Percentiles rank a stretch among this genome's conserved stretches.
Evolutionary conservation across 2,797 vertebrate genomes (phyloP).

Genomic region (Gambelia wislizenii): DNA sequence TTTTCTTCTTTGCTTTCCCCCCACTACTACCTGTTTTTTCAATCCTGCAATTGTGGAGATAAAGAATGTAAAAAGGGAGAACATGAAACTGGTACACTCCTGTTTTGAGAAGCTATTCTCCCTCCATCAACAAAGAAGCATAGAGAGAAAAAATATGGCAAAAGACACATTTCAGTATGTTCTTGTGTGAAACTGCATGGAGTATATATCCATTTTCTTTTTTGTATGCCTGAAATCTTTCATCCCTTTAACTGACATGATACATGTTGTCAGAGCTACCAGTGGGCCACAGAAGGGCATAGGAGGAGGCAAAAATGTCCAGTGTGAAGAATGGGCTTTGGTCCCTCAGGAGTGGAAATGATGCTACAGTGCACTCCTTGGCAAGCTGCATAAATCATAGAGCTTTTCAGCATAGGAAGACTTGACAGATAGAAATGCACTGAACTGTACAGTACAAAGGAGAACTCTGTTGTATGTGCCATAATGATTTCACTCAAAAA

Average conservation of each 20-base stretch:
- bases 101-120: neutral
- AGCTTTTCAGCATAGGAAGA: neutral
- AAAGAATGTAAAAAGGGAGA: neutral
- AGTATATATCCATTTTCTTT: neutral
- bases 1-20: neutral
- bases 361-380: slow-evolving; percentile 28
- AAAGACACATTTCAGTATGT: neutral
- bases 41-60: neutral
- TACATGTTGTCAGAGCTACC: neutral
- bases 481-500: neutral
- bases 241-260: slow-evolving; percentile 1
- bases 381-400: slow-evolving; percentile 29
- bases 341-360: neutral
- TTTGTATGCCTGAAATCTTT: slow-evolving; percentile 11
- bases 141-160: neutral
- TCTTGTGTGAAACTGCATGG: neutral
- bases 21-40: neutral
- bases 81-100: too few relatives aligned
- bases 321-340: slow-evolving; percentile 9
- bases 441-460: neutral
- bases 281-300: fast-evolving
- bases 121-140: neutral
- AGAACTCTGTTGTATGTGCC: slow-evolving; percentile 8
- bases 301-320: slow-evolving; percentile 5
- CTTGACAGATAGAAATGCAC: fast-evolving